A percentile compares a stretch with the other conserved stretches of the same genome.
These are phyloP conservation scores for Pongo pygmaeus DNA, from an alignment of 2,113 vertebrate genomes.

Conservation along the genomic window DNA sequence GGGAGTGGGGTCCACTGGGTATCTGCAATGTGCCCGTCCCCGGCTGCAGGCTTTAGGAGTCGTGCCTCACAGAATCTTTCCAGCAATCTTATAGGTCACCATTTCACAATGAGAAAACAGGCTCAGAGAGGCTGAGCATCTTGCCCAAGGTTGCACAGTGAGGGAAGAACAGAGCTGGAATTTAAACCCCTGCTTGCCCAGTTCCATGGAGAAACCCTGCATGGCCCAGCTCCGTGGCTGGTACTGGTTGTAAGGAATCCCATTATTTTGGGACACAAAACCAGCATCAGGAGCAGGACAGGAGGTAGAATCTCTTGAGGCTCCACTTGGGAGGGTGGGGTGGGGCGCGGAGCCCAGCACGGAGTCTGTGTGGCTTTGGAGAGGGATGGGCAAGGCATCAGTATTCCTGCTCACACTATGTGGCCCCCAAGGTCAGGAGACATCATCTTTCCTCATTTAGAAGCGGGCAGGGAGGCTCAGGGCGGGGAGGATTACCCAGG, in stretches of 20 bases:
- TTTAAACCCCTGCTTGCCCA: not conserved
- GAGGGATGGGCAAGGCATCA: not conserved
- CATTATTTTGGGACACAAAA: not conserved
- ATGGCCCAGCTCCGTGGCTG: not conserved
- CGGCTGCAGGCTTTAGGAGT: not conserved
- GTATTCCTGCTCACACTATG: slow-evolving; percentile 57
- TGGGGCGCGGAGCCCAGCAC: not conserved
- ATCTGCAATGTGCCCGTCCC: too few species aligned
- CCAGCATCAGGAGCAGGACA: not conserved
- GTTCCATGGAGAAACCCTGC: not conserved
- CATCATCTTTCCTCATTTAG: slow-evolving; percentile 82
- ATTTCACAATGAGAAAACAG: not conserved
- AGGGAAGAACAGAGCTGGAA: not conserved
- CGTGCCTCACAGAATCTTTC: not conserved
- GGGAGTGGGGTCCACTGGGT: not conserved
- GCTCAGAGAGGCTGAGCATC: not conserved
- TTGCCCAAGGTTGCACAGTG: not conserved
- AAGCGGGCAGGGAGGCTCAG: slow-evolving; percentile 55
- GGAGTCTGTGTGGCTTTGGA: not conserved
- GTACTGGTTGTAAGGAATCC: not conserved
- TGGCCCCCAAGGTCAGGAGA: slow-evolving; percentile 77
- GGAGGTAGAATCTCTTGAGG: not conserved
- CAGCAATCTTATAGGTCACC: not conserved
- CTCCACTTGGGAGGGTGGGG: not conserved
- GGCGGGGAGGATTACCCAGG: slow-evolving; percentile 76